Base-by-base conservation (phyloP, 2,797 vertebrate genomes). In the Enteromius trimaculatus region DNA sequence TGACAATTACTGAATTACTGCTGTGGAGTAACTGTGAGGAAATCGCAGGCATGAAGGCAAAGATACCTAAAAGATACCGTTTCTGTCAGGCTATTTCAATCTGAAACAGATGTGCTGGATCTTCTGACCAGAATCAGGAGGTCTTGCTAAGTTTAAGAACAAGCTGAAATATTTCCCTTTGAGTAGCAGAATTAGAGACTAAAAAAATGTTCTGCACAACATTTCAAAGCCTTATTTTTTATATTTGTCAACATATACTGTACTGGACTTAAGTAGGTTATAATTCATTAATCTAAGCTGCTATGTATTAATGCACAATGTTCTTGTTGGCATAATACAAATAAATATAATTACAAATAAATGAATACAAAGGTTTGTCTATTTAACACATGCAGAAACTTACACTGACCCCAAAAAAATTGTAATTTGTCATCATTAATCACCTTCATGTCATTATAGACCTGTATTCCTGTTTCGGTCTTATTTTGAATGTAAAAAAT, bases 21-120 rank as follows among this genome's bases (percentile, higher is more conserved):
- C 87, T 90, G 49, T 64, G 78, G 86, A 90, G 39, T 58, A 84
- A 75, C 72, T 76, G 58, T 75, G 89, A 85, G 85, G 86, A 93
- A 92, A 90, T 74, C 1, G 26, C 77, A 82, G 51, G 39, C 82
- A 55, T 69, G 79, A 79, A 75, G 34, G 64, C 2, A 8, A 26
- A 76, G 86, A 90, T 84, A 86, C 88, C 42, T 55, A 77, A 77
- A 82, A 80, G 55, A 47, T 23, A 49, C 66, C 31, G 3, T 85
- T 83, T 87, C 83, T 89, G 87, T 91, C 89, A 90, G 87, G 81
- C 9, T 8, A 60, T 74, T 82, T 87, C 87, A 89, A 93, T 93
- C 91, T 88, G 89, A 92, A 87, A 88, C 93, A 94, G 90, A 94
- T 94, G 92, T 93, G 89, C 92, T 88, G 88, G 90, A 88, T 81